These are phyloP conservation scores for Drosophila punjabiensis DNA, from an alignment of 1,140 invertebrate species.

Conservation along the genomic window DNA sequence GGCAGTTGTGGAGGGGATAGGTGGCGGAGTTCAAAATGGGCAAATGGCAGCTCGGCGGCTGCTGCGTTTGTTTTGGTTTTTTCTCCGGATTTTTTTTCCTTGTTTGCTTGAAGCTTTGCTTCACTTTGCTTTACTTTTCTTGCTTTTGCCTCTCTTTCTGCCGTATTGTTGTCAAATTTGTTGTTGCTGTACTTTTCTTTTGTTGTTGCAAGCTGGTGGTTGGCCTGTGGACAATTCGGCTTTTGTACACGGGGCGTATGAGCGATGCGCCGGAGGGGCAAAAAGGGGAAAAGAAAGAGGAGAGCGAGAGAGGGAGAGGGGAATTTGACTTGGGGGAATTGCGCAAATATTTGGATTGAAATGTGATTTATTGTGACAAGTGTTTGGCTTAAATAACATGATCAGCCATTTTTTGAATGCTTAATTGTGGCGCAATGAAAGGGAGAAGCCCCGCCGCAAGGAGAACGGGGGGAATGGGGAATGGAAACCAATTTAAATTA, in stretches of 20 bases:
- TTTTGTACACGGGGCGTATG: conserved; percentile 53
- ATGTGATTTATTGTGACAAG: conserved; percentile 62
- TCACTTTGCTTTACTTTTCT: conserved; percentile 31
- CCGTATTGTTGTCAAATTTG: conserved; percentile 2
- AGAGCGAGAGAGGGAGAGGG: neutral
- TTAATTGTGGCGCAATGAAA: conserved; percentile 35
- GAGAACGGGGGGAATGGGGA: neutral
- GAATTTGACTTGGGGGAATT: conserved; percentile 51
- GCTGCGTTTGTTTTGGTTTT: conserved; percentile 62
- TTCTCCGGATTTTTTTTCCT: conserved; percentile 36
- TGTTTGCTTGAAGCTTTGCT: conserved; percentile 64
- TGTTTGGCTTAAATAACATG: conserved; percentile 60
- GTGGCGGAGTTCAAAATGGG: conserved; percentile 45
- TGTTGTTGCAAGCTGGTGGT: conserved; percentile 50
- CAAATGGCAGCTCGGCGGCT: conserved; percentile 58
- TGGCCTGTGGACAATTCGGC: conserved; percentile 58
- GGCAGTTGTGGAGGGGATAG: neutral
- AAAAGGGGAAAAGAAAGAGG: no score
- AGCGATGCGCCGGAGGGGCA: conserved; percentile 31
- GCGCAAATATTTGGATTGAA: conserved; percentile 61
- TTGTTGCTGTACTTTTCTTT: conserved; percentile 10
- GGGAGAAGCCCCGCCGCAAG: neutral
- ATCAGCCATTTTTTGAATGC: conserved; percentile 49
- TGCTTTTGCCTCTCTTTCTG: conserved; percentile 20
- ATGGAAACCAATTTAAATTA: conserved; percentile 50